Evolutionary conservation across 2,888 invertebrate genomes (phyloP).

Genomic region (Microplitis deprimator): DNA sequence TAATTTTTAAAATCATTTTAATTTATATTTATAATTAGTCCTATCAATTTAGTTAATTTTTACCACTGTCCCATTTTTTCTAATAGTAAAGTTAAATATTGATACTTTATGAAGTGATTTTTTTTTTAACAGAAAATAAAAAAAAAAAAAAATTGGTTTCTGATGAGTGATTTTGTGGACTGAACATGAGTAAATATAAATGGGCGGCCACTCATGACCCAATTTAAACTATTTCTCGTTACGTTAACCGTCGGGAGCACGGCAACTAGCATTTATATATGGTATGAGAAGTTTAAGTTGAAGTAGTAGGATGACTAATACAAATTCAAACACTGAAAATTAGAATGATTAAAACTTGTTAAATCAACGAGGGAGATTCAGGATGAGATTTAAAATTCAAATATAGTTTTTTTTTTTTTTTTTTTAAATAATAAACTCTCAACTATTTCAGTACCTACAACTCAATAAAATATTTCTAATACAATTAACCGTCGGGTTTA

Average conservation of each 20-base stretch:
- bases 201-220: constrained; percentile 1
- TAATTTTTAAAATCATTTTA: background rate
- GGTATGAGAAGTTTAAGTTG: background rate
- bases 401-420: background rate
- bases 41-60: background rate
- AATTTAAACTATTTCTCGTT: constrained; percentile 1
- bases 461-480: no score
- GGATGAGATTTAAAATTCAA: background rate
- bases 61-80: no score
- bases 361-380: background rate
- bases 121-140: background rate
- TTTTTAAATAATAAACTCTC: background rate
- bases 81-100: background rate
- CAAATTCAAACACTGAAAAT: background rate
- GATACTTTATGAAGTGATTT: background rate
- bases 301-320: background rate
- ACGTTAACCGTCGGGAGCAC: background rate
- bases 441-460: no score
- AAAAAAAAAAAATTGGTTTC: background rate
- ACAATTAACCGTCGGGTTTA: no score
- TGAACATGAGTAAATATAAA: background rate
- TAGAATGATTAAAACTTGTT: background rate
- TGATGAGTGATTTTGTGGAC: background rate
- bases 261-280: background rate
- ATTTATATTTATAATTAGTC: background rate